Percentiles rank a stretch among this genome's conserved stretches.
Evolutionary conservation across 2,888 invertebrate genomes (phyloP).

Genomic region (Thyatira batis): DNA sequence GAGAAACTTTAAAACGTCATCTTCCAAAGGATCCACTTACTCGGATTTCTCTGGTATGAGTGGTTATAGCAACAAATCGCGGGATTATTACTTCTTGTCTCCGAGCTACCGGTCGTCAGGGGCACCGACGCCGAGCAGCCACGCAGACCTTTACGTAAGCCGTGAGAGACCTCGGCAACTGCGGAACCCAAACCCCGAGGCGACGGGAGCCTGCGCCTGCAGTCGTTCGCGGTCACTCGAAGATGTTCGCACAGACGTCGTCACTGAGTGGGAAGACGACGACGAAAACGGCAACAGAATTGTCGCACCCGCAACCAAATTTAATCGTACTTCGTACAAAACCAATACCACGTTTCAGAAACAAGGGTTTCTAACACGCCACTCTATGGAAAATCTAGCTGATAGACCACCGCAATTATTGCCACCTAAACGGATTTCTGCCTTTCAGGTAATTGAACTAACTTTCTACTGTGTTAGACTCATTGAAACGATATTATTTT

Average conservation of each 20-base stretch:
- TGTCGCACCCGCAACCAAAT: slow-evolving; percentile 75
- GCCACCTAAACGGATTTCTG: slow-evolving; percentile 78
- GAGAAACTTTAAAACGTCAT: slow-evolving; percentile 74
- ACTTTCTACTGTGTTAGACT: slow-evolving; percentile 63
- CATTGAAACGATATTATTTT: slow-evolving; percentile 44
- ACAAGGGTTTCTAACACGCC: slow-evolving; percentile 79
- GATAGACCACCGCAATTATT: slow-evolving; percentile 78
- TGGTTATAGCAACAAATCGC: slow-evolving; percentile 72
- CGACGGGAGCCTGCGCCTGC: slow-evolving; percentile 82
- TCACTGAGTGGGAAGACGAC: slow-evolving; percentile 84
- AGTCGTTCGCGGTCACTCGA: slow-evolving; percentile 87
- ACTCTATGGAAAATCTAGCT: slow-evolving; percentile 88
- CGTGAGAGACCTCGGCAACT: slow-evolving; percentile 74
- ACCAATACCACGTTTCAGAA: slow-evolving; percentile 64
- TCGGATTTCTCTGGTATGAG: slow-evolving; percentile 79
- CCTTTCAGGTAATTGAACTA: slow-evolving; percentile 78
- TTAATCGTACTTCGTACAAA: slow-evolving; percentile 69
- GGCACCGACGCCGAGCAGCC: slow-evolving; percentile 73
- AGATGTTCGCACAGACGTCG: slow-evolving; percentile 86
- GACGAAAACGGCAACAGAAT: slow-evolving; percentile 85
- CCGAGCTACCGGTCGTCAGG: slow-evolving; percentile 87
- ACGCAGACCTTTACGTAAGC: slow-evolving; percentile 58
- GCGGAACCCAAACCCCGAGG: slow-evolving; percentile 56
- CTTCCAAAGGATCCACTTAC: slow-evolving; percentile 74
- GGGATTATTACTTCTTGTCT: slow-evolving; percentile 84